phyloP scores from a whole-genome alignment of 2,888 invertebrate species.

The Nasonovia ribisnigri region DNA sequence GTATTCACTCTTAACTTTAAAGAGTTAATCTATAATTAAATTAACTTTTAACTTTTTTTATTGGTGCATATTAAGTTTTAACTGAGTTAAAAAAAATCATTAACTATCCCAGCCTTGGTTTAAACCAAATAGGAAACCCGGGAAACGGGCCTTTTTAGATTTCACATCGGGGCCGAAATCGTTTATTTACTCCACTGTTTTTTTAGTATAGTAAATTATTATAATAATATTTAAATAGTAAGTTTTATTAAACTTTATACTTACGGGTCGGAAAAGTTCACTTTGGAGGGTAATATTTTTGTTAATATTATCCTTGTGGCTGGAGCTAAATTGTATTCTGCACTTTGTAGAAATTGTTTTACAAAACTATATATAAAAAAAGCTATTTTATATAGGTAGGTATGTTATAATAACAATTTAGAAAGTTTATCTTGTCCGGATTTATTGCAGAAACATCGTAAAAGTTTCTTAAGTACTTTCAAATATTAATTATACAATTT shows the following conservation, averaged over 20 bases:
- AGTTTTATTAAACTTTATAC: neutral
- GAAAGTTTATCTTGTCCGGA: neutral
- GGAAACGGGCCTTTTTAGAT: neutral
- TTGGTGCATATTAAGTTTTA: too few relatives aligned
- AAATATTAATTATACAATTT: neutral
- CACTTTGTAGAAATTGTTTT: neutral
- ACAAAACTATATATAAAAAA: neutral
- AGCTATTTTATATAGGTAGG: neutral
- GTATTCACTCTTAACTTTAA: too few relatives aligned
- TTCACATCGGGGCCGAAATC: too few relatives aligned
- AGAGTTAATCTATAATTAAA: too few relatives aligned
- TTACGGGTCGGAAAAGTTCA: slow-evolving; percentile 13
- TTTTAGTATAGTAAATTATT: neutral
- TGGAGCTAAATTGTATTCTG: neutral
- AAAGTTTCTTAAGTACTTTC: neutral
- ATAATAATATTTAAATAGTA: neutral
- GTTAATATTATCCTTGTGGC: neutral
- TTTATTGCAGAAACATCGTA: neutral
- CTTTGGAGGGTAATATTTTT: slow-evolving; percentile 31
- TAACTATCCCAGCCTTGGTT: too few relatives aligned
- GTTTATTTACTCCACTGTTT: neutral
- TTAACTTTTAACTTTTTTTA: too few relatives aligned
- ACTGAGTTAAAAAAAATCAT: too few relatives aligned
- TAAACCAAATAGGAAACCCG: neutral
- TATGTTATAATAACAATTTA: neutral